phyloP scores from a whole-genome alignment of 2,797 vertebrate genomes.

The Darevskia nairensis region DNA sequence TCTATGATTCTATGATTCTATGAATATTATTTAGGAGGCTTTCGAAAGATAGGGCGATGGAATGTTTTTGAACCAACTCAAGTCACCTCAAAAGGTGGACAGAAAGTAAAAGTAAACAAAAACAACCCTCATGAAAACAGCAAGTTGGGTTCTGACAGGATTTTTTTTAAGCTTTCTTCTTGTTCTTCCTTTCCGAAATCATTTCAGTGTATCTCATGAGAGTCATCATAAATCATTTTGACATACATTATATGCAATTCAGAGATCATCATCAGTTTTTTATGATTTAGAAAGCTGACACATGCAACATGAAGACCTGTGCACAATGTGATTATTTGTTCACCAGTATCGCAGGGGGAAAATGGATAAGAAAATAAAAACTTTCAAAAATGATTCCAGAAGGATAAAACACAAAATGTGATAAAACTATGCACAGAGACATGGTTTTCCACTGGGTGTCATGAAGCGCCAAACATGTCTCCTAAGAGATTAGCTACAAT shows the following conservation, averaged over 20 bases:
- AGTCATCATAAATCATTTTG: slow-evolving; percentile 64
- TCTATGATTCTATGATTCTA: too few relatives aligned
- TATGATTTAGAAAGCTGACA: slow-evolving; percentile 50
- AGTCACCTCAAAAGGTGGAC: slow-evolving; percentile 5
- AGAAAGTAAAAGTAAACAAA: slow-evolving; percentile 27
- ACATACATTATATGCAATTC: slow-evolving; percentile 65
- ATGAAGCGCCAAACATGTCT: slow-evolving; percentile 64
- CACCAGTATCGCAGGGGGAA: slow-evolving; percentile 63
- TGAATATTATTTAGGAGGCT: slow-evolving; percentile 3
- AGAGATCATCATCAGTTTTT: slow-evolving; percentile 64
- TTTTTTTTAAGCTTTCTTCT: slow-evolving; percentile 46
- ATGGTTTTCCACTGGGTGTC: slow-evolving; percentile 57
- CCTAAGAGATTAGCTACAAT: slow-evolving; percentile 72
- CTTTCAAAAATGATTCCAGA: slow-evolving; percentile 43
- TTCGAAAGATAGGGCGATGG: slow-evolving; percentile 19
- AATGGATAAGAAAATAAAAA: background rate
- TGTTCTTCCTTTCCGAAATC: slow-evolving; percentile 37
- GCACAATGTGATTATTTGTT: slow-evolving; percentile 65
- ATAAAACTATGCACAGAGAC: slow-evolving; percentile 51
- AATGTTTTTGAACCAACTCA: slow-evolving; percentile 6
- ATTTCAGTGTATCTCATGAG: slow-evolving; percentile 50
- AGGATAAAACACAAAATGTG: slow-evolving; percentile 68
- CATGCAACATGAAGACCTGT: slow-evolving; percentile 52
- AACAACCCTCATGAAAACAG: slow-evolving; percentile 41
- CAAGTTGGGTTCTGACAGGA: slow-evolving; percentile 39